A percentile compares a stretch with the other conserved stretches of the same genome.
Conservation (phyloP, 2,888 invertebrate species). For the Theretra japonica region DNA sequence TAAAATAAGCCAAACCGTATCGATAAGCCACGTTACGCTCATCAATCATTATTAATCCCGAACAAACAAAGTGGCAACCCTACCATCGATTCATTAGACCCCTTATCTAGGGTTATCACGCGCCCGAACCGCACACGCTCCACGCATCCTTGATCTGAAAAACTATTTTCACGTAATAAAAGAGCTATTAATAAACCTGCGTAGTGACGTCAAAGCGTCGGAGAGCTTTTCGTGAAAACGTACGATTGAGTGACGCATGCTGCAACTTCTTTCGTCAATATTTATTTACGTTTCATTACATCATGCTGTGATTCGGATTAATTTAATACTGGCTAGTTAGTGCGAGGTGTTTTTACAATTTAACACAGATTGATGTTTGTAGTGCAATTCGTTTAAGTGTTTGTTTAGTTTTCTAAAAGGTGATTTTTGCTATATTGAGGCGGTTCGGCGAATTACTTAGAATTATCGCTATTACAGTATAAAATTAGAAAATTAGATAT, state of each 20-base stretch:
- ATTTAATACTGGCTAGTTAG: conserved; percentile 6
- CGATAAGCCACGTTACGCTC: conserved; percentile 7
- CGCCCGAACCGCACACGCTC: neutral
- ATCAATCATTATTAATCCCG: conserved; percentile 22
- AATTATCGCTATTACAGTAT: neutral
- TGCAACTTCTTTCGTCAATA: conserved; percentile 18
- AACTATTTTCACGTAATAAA: conserved; percentile 28
- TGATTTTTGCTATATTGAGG: neutral
- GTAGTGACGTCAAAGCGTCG: conserved; percentile 17
- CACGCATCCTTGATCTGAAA: conserved; percentile 26
- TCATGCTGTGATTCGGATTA: conserved; percentile 22
- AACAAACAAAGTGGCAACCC: neutral
- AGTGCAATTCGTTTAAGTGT: neutral
- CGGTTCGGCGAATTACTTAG: neutral
- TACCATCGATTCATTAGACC: conserved; percentile 2
- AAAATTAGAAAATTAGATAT: neutral
- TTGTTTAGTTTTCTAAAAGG: neutral
- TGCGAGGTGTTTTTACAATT: conserved; percentile 6
- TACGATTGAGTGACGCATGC: conserved; percentile 15
- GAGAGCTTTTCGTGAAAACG: conserved; percentile 7
- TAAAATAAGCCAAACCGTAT: neutral
- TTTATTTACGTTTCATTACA: conserved; percentile 23
- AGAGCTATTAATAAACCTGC: conserved; percentile 22
- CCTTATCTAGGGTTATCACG: conserved; percentile 25
- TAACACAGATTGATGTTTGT: neutral